These are phyloP conservation scores for Helogale parvula DNA, from an alignment of 2,113 vertebrate genomes.

Conservation along the genomic window DNA sequence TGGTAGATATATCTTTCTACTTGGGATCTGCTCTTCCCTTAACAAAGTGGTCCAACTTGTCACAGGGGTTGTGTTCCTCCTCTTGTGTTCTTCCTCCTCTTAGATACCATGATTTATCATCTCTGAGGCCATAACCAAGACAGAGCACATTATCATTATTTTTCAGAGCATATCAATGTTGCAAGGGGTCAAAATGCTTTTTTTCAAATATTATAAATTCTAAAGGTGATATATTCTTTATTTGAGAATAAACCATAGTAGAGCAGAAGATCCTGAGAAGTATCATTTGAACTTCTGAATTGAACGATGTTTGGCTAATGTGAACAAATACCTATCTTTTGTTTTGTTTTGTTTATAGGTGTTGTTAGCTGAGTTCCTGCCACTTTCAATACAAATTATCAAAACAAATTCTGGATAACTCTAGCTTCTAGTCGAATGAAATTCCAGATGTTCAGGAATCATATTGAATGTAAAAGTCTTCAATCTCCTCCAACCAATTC, in stretches of 20 bases:
- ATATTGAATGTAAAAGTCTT: neutral
- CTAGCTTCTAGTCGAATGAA: neutral
- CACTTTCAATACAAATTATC: neutral
- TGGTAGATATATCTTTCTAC: neutral
- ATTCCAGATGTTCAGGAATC: neutral
- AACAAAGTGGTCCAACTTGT: neutral
- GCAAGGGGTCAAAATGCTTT: neutral
- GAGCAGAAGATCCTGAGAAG: neutral
- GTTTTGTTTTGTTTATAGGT: neutral
- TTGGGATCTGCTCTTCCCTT: neutral
- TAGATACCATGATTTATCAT: neutral
- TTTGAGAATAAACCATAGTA: neutral
- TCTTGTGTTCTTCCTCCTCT: neutral
- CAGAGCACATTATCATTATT: neutral
- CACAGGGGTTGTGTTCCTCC: neutral
- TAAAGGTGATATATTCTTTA: neutral
- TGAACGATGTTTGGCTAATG: neutral
- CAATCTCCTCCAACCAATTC: neutral
- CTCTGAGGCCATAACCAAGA: neutral
- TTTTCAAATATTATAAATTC: neutral
- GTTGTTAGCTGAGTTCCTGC: neutral
- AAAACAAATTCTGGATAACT: neutral
- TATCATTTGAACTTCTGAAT: neutral
- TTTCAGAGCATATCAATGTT: neutral
- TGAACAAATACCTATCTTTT: neutral